Conservation (phyloP, 2,113 vertebrate species). For the Mirza zaza region DNA sequence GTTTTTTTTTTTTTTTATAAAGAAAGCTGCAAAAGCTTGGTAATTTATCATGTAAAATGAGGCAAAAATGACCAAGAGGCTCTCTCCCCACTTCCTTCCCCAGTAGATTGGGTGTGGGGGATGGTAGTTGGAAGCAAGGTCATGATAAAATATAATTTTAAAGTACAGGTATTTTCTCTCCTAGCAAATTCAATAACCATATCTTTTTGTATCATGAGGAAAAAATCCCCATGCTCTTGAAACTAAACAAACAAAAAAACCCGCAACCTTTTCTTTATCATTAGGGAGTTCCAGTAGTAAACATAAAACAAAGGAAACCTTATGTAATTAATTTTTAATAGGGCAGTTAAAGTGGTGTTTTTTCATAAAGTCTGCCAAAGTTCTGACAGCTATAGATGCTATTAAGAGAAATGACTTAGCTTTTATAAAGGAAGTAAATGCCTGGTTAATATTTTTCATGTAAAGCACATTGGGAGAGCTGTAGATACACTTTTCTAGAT, state of each 20-base stretch:
- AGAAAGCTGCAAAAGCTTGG: not conserved
- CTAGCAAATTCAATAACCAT: not conserved
- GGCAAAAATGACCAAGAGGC: not conserved
- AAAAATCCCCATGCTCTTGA: not conserved
- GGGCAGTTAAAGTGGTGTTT: slow-evolving; percentile 47
- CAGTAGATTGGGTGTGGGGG: not conserved
- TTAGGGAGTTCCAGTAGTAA: slow-evolving; percentile 39
- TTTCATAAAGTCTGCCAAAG: slow-evolving; percentile 5
- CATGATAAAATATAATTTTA: not conserved
- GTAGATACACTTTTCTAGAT: slow-evolving; percentile 24
- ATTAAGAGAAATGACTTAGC: slow-evolving; percentile 51
- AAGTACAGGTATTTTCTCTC: not conserved
- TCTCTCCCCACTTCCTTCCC: not conserved
- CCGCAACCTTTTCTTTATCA: slow-evolving; percentile 48
- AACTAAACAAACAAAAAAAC: not conserved
- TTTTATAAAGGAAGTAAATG: slow-evolving; percentile 22
- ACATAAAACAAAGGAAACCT: slow-evolving; percentile 24
- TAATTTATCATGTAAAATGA: not conserved
- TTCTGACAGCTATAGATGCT: slow-evolving; percentile 44
- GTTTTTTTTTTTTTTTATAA: not conserved
- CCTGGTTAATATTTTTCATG: slow-evolving; percentile 48
- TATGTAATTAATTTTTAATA: slow-evolving; percentile 59
- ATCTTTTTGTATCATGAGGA: not conserved
- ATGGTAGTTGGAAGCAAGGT: not conserved
- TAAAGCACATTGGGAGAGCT: not conserved